Conservation (phyloP, 2,888 invertebrate species). For the Lithophane leautieri region DNA sequence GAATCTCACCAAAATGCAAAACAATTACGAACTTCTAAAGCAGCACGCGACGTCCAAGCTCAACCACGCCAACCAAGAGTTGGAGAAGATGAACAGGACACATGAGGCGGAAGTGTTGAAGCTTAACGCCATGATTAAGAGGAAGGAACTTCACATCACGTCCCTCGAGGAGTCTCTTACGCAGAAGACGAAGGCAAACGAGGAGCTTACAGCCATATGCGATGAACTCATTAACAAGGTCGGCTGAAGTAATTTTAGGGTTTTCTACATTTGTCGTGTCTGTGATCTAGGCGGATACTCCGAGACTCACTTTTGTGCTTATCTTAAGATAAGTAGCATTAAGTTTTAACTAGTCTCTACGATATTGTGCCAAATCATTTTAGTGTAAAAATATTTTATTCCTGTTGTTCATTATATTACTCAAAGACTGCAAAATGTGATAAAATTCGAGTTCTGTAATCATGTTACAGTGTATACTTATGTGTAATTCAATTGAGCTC, state of each 20-base stretch:
- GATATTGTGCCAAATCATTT: conserved; percentile 81
- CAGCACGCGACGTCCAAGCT: conserved; percentile 97
- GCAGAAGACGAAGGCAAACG: conserved; percentile 97
- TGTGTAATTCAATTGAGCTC: conserved; percentile 55
- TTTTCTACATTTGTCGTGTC: conserved; percentile 71
- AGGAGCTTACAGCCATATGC: conserved; percentile 96
- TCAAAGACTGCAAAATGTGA: conserved; percentile 86
- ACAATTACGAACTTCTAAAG: conserved; percentile 96
- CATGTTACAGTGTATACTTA: conserved; percentile 62
- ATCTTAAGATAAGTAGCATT: conserved; percentile 81
- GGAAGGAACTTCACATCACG: conserved; percentile 95
- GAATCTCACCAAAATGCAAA: conserved; percentile 93
- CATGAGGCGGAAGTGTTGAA: conserved; percentile 96
- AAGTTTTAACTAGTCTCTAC: conserved; percentile 75
- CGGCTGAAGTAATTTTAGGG: conserved; percentile 78
- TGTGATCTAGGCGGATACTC: conserved; percentile 77
- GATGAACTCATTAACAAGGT: conserved; percentile 96
- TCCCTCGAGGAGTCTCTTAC: conserved; percentile 95
- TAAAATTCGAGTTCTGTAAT: conserved; percentile 73
- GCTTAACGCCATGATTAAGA: conserved; percentile 95
- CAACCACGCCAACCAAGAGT: conserved; percentile 93
- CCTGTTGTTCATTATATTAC: conserved; percentile 69
- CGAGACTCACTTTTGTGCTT: conserved; percentile 81
- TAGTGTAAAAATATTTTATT: conserved; percentile 71
- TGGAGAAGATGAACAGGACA: conserved; percentile 93